phyloP scores from a whole-genome alignment of 2,888 invertebrate genomes.

The Dioctria rufipes region DNA sequence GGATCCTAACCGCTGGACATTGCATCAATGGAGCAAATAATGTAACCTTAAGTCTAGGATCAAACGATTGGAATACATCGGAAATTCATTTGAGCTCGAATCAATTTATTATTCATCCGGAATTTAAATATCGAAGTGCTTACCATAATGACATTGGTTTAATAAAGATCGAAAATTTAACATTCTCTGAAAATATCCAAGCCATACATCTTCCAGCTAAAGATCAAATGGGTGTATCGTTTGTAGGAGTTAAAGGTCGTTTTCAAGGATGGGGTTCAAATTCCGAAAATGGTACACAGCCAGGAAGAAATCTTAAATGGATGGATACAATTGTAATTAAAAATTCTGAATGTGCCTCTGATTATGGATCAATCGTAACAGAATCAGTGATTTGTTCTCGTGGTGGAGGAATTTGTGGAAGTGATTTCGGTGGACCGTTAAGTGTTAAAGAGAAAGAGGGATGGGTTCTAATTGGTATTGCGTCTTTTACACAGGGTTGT shows the following conservation, averaged over 20 bases:
- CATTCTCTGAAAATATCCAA: slow-evolving; percentile 20
- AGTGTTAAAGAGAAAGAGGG: slow-evolving; percentile 45
- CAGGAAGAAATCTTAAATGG: slow-evolving; percentile 24
- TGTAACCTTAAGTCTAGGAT: slow-evolving; percentile 39
- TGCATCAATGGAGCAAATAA: slow-evolving; percentile 31
- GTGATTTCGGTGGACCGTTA: slow-evolving; percentile 53
- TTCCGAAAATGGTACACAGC: not conserved
- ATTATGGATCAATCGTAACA: slow-evolving; percentile 37
- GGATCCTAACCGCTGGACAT: slow-evolving; percentile 52
- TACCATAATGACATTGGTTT: slow-evolving; percentile 43
- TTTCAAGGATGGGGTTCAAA: slow-evolving; percentile 49
- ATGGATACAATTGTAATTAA: slow-evolving; percentile 37
- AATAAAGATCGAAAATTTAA: not conserved
- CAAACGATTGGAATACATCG: slow-evolving; percentile 33
- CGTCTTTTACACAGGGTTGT: slow-evolving; percentile 50
- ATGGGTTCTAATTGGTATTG: slow-evolving; percentile 48
- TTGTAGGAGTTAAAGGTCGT: slow-evolving; percentile 51
- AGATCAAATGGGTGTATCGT: slow-evolving; percentile 46
- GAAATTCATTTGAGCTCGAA: not conserved
- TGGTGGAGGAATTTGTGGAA: slow-evolving; percentile 46
- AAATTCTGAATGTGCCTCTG: slow-evolving; percentile 36
- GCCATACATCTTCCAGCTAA: slow-evolving; percentile 33
- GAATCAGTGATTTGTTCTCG: slow-evolving; percentile 33
- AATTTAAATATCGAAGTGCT: not conserved
- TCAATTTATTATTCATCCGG: slow-evolving; percentile 7